These are phyloP conservation scores for Dufourea novaeangliae DNA, from an alignment of 1,140 invertebrate species.

Conservation along the genomic window DNA sequence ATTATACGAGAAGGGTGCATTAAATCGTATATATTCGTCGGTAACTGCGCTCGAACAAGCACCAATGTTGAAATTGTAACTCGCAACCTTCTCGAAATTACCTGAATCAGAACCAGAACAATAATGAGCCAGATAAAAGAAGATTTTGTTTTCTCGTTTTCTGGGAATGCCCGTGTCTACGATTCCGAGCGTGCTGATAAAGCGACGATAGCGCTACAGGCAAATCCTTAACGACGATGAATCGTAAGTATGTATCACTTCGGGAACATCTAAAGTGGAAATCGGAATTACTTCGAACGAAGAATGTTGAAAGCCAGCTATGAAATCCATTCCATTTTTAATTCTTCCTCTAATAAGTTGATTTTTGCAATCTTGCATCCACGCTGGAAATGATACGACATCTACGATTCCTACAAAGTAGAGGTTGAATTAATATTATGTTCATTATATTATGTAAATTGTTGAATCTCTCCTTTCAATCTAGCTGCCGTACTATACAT, in stretches of 20 bases:
- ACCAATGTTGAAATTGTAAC: background rate
- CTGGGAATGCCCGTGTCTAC: background rate
- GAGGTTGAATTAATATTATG: no score
- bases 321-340: background rate
- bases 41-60: no score
- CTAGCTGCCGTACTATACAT: no score
- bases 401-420: no score
- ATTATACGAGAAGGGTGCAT: no score
- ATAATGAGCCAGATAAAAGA: background rate
- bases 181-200: background rate
- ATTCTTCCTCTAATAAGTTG: background rate
- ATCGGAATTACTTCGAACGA: background rate
- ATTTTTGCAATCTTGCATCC: no score
- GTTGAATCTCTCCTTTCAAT: no score
- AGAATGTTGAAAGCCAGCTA: background rate
- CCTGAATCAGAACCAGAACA: background rate
- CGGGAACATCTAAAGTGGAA: background rate
- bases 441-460: no score
- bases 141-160: background rate
- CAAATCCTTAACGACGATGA: constrained; percentile 6
- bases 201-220: background rate
- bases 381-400: no score
- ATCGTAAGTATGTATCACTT: background rate
- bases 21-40: no score
- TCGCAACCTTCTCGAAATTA: background rate